phyloP scores from a whole-genome alignment of 2,113 vertebrate genomes.

The Coreoperca whiteheadi region DNA sequence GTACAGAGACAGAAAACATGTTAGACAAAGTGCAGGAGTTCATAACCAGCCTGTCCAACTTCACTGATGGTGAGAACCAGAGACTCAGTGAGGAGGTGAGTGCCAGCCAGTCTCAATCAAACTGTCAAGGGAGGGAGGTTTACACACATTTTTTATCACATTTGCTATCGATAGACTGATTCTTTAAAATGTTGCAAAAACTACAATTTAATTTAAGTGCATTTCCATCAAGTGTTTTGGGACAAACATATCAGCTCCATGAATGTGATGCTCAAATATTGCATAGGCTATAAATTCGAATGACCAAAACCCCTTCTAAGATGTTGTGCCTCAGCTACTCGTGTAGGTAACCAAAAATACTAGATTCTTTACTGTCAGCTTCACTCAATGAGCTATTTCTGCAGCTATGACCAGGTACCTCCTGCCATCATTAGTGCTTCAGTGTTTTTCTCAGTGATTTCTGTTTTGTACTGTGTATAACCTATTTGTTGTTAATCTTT shows the following conservation, averaged over 20 bases:
- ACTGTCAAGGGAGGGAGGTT: not conserved
- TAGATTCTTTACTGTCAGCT: not conserved
- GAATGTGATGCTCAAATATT: not conserved
- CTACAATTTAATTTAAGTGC: no score
- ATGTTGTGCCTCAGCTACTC: not conserved
- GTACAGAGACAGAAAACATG: slow-evolving; percentile 61
- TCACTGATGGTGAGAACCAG: slow-evolving; percentile 75
- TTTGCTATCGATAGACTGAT: no score
- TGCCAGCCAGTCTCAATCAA: not conserved
- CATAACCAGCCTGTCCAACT: slow-evolving; percentile 63
- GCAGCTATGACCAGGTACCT: not conserved
- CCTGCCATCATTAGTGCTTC: not conserved
- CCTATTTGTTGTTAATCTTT: not conserved
- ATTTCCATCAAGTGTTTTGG: not conserved
- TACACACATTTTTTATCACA: not conserved
- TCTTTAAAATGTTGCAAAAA: not conserved
- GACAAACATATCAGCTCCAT: not conserved
- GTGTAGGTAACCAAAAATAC: not conserved
- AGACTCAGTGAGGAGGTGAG: slow-evolving; percentile 78
- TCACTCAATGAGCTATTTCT: not conserved
- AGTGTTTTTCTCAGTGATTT: not conserved
- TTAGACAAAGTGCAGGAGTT: slow-evolving; percentile 67
- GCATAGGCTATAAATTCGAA: not conserved
- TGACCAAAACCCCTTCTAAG: not conserved
- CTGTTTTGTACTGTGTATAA: not conserved